Evolutionary conservation across 92 coral and sea anemone genomes (phyloP), one percentile per base, ranked within the genome.

Genomic region (Parazoanthus darwini): DNA sequence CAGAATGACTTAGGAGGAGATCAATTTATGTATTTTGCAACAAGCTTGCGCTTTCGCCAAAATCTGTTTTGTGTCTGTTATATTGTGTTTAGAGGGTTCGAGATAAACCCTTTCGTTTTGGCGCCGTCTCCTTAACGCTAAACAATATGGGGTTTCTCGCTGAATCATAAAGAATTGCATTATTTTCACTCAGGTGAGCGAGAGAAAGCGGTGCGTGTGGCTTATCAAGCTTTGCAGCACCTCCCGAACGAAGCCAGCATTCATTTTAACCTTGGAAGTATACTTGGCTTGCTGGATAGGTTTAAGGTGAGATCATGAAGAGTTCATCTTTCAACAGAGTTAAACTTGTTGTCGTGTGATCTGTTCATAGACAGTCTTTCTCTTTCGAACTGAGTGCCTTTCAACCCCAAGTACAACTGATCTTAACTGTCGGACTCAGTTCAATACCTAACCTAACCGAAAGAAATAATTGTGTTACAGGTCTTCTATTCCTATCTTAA

Each of bases 181-280:
- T 51, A 59, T 58, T 80, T 39, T 66, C 15, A 36, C 11, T 2
- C 35, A 96, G 98, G 94, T 33, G 91, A 91, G 63, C 92, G 91
- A 79, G 89, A 88, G 39, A 93, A 89, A 43, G 98, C 94, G 11
- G 90, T 93, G 43, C 70, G 81, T 38, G 94, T 93, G 11, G 91
- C 88, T 20, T 73, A 79, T 63, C 91, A 94, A 86, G 96, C 97
- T 26, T 65, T 90, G 80, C 74, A 90, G 85, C 88, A 90, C 86
- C 92, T 96, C 25, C 97, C 94, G 4, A 74, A 93, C 50, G 95
- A 94, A 80, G 90, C 88, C 8, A 72, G 92, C 25, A 78, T 96
- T 22, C 94, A 94, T 81, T 94, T 96, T 86, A 94, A 93, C 88
- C 94, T 94, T 56, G 98, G 93, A 20, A 96, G 93, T 85, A 94